Conservation (phyloP, 37 sponge, comb jelly and placozoan genomes). For the Halisarca cf. caerulea region DNA sequence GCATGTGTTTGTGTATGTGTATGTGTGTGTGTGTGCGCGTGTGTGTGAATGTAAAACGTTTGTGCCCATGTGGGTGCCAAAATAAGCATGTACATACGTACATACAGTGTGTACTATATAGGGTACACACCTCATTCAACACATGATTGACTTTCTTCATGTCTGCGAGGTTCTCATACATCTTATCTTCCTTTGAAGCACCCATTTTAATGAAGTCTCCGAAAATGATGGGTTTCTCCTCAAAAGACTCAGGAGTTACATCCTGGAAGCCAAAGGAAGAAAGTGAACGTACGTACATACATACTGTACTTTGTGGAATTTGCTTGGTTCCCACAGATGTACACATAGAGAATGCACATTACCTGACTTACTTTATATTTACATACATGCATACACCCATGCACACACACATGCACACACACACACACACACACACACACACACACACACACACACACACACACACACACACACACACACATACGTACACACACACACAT, state of each 20-base stretch:
- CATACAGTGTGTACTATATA: no score
- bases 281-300: no score
- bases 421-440: conserved; percentile 44
- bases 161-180: conserved; percentile 90
- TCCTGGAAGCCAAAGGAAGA: conserved; percentile 55
- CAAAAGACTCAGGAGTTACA: conserved; percentile 85
- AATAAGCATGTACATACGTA: no score
- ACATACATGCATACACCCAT: conserved; percentile 32
- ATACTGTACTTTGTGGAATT: neutral
- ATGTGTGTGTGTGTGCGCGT: no score
- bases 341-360: no score
- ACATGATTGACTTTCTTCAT: conserved; percentile 75
- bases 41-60: no score
- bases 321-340: no score
- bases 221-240: conserved; percentile 91
- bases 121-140: conserved; percentile 69
- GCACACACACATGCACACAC: conserved; percentile 41
- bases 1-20: no score
- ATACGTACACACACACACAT: no score
- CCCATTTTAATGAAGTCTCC: conserved; percentile 98
- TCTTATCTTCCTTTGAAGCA: conserved; percentile 74
- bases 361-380: no score
- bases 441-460: conserved; percentile 45
- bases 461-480: conserved; percentile 17
- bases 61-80: no score